Base-by-base conservation (phyloP, 2,888 invertebrate genomes). In the Dolichopus griseipennis region DNA sequence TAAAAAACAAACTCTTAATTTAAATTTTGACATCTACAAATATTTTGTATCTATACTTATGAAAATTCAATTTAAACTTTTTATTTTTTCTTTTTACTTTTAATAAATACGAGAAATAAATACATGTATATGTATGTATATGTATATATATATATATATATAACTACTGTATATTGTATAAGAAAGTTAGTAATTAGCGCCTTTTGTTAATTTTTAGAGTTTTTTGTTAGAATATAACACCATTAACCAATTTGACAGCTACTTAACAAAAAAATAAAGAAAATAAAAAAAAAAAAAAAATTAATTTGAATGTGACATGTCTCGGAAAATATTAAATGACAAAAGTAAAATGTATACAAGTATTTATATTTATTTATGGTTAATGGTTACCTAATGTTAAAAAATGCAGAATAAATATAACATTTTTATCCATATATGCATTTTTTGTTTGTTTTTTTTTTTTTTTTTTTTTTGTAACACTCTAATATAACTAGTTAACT, bases 221-320 rank as follows among this genome's bases (percentile, higher is more conserved):
- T 52, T 52, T 18, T 37, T 37, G 37, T 37, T n/a, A 52, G 1
- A 52, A 52, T 52, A 52, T 52, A 52, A 52, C 52, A 52, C 52
- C 52, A 52, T 18, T 52, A n/a, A 52, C 8, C 15, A 52, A 52
- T n/a, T 52, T 52, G 52, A n/a, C 52, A 52, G 52, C 52, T 52
- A 52, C 52, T 52, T 52, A 52, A 52, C 15, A 52, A 52, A 52
- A 10, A 10, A 10, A 18, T 52, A 41, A 41, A 41, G 15, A 41
- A 41, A 41, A 41, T 41, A 41, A 2, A 15, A 41, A 41, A 52
- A 43, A 12, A 10, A 43, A 10, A 52, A 52, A 18, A 52, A 18
- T 52, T 52, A n/a, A 52, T 52, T 52, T n/a, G 18, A 52, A 52
- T 52, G 52, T 52, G 52, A 52, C 52, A 18, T 52, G 52, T 52